These are phyloP conservation scores for Pomatostomus ruficeps DNA, from an alignment of 2,113 vertebrate species.

Conservation along the genomic window DNA sequence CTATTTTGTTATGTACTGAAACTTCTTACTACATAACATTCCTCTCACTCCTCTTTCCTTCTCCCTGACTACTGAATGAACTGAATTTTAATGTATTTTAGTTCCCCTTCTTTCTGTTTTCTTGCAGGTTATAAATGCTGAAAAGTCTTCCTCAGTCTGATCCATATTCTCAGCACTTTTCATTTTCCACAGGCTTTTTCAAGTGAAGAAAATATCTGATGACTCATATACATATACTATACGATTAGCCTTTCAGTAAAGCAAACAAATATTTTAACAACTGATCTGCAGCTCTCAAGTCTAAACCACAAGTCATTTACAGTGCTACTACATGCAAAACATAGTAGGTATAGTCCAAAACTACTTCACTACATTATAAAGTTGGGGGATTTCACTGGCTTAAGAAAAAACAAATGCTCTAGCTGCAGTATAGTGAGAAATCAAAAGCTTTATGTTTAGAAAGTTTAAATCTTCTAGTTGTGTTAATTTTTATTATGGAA, in stretches of 20 bases:
- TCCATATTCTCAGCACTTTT: not conserved
- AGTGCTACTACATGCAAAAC: not conserved
- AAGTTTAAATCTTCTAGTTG: not conserved
- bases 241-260: not conserved
- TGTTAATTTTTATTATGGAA: not conserved
- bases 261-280: not conserved
- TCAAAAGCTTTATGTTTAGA: not conserved
- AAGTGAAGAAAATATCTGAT: not conserved
- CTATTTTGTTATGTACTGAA: not conserved
- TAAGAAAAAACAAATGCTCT: not conserved
- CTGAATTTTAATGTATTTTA: not conserved
- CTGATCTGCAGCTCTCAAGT: not conserved
- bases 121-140: not conserved
- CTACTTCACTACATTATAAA: not conserved
- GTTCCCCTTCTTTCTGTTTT: not conserved
- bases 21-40: not conserved
- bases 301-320: not conserved
- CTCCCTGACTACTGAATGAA: not conserved
- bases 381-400: not conserved
- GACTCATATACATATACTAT: not conserved
- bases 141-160: not conserved
- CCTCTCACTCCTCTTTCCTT: not conserved
- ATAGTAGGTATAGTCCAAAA: not conserved
- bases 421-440: not conserved
- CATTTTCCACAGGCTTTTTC: not conserved